These are phyloP conservation scores for Papio anubis DNA, from an alignment of 2,113 vertebrate species.

Conservation along the genomic window DNA sequence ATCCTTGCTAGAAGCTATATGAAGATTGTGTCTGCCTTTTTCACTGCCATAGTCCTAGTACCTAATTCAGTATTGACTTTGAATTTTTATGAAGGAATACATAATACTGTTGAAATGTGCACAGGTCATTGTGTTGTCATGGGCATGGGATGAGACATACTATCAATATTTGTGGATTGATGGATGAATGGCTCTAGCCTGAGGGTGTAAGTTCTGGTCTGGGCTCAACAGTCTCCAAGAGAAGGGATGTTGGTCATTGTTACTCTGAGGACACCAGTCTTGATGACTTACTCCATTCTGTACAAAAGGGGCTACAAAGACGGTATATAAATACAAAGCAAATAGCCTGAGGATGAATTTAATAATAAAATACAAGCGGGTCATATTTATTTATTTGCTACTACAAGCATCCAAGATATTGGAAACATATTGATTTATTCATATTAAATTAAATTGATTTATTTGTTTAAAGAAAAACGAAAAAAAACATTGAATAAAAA, in stretches of 20 bases:
- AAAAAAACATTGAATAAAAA: neutral
- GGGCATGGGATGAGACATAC: neutral
- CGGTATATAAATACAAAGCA: neutral
- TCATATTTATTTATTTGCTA: neutral
- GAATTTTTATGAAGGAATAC: conserved; percentile 30
- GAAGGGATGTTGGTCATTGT: neutral
- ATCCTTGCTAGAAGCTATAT: neutral
- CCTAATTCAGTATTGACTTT: neutral
- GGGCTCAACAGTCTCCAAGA: neutral
- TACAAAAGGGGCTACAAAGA: neutral
- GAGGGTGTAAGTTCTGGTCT: neutral
- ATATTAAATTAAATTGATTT: neutral
- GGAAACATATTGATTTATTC: neutral
- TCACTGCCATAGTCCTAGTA: neutral
- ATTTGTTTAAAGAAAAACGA: conserved; percentile 29
- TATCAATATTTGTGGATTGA: neutral
- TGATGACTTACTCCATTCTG: neutral
- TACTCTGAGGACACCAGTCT: neutral
- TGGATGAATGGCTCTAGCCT: neutral
- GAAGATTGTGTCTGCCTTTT: neutral
- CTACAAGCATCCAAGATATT: neutral
- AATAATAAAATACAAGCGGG: neutral
- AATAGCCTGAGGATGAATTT: neutral
- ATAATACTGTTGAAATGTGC: neutral
- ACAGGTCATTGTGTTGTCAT: neutral